These are phyloP conservation scores for honey bee (Apis mellifera) DNA, from an alignment of 1,140 invertebrate genomes.

Conservation along the genomic window DNA sequence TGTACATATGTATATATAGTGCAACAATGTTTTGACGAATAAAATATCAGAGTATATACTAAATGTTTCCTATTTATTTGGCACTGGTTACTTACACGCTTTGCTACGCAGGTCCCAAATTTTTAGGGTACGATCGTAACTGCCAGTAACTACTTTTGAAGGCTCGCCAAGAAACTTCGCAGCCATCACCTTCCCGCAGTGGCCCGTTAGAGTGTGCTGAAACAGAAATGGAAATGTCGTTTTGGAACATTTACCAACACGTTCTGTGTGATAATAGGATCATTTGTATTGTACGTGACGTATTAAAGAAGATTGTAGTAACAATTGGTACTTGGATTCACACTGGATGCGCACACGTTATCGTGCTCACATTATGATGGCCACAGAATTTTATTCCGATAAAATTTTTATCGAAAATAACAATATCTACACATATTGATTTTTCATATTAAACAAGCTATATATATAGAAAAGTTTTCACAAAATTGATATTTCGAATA, in stretches of 20 bases:
- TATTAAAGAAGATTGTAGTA: conserved; percentile 12
- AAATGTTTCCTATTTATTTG: conserved; percentile 30
- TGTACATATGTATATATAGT: not conserved
- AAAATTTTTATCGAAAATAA: not conserved
- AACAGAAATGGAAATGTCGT: conserved; percentile 78
- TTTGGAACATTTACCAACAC: conserved; percentile 48
- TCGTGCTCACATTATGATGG: too few relatives aligned
- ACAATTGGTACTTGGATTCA: not conserved
- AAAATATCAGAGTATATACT: not conserved
- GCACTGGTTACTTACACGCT: conserved; percentile 89
- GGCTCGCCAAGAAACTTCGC: conserved; percentile 95
- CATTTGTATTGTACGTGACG: conserved; percentile 22
- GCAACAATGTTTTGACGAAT: not conserved
- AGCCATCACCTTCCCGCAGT: conserved; percentile 96
- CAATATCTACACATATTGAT: not conserved
- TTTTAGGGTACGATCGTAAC: conserved; percentile 97
- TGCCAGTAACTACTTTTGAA: conserved; percentile 95
- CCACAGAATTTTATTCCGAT: too few relatives aligned
- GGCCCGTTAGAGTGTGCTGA: conserved; percentile 97
- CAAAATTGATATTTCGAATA: too few relatives aligned
- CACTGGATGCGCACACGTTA: not conserved
- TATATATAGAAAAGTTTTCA: too few relatives aligned
- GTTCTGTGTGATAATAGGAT: conserved; percentile 16
- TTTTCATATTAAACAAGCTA: too few relatives aligned
- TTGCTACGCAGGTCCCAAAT: conserved; percentile 97